phyloP scores from a whole-genome alignment of 1,140 invertebrate genomes.

The Conus betulinus region DNA sequence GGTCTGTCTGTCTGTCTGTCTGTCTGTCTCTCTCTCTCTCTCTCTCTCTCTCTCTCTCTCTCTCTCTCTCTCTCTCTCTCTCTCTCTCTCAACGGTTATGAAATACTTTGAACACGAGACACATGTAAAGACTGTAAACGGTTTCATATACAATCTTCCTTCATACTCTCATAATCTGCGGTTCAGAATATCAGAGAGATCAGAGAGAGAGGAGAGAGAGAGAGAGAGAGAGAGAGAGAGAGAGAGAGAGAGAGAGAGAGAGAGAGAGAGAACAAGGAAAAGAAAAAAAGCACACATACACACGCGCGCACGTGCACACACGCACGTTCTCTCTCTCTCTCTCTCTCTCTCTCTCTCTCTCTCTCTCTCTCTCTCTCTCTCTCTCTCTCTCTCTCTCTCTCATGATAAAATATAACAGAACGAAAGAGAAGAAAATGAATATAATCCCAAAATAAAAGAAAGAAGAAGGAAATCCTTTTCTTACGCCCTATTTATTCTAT shows the following conservation, averaged over 20 bases:
- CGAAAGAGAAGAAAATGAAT: no score
- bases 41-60: constrained; percentile 1
- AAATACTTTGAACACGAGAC: neutral
- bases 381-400: neutral
- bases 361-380: neutral
- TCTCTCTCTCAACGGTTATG: neutral
- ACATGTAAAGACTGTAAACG: neutral
- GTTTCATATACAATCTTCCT: neutral
- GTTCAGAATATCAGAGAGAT: neutral
- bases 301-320: no score
- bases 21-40: neutral
- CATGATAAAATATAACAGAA: neutral
- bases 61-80: constrained; percentile 4
- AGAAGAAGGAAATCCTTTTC: neutral
- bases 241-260: constrained; percentile 1
- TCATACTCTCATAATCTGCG: neutral
- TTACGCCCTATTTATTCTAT: neutral
- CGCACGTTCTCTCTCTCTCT: no score
- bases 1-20: no score
- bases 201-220: neutral
- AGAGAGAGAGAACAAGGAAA: neutral
- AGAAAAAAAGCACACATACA: neutral
- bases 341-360: no score
- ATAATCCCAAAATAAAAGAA: neutral
- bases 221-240: neutral